Evolutionary conservation across 2,113 vertebrate genomes (phyloP).

Genomic region (Micromys minutus): DNA sequence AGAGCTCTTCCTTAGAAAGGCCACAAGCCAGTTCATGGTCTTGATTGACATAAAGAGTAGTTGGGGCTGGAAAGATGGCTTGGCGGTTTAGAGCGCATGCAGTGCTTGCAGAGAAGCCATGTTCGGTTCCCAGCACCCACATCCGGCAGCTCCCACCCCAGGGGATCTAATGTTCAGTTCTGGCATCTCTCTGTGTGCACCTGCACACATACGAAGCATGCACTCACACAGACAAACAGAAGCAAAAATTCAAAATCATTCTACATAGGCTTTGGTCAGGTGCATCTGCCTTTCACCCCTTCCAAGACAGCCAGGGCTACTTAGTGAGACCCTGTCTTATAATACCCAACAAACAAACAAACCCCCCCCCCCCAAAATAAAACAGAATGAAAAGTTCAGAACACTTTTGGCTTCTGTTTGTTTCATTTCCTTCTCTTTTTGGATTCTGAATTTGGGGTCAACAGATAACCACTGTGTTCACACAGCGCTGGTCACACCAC

Average conservation of each 20-base stretch:
- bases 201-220: too few relatives aligned
- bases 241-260: neutral
- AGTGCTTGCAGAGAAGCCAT: neutral
- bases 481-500: accelerated
- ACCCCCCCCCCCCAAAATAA: neutral
- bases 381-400: neutral
- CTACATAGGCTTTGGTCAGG: neutral
- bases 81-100: neutral
- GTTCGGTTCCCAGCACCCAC: neutral
- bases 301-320: neutral
- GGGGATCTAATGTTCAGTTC: neutral
- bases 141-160: neutral
- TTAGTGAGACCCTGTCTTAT: neutral
- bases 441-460: neutral
- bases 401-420: neutral
- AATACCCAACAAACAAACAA: neutral
- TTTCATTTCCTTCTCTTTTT: neutral
- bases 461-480: neutral
- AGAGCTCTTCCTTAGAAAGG: neutral
- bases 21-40: neutral
- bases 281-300: neutral
- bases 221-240: neutral
- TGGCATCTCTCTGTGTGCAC: neutral
- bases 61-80: neutral
- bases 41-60: neutral